phyloP scores from a whole-genome alignment of 1,140 invertebrate genomes.

The Lerema accius region DNA sequence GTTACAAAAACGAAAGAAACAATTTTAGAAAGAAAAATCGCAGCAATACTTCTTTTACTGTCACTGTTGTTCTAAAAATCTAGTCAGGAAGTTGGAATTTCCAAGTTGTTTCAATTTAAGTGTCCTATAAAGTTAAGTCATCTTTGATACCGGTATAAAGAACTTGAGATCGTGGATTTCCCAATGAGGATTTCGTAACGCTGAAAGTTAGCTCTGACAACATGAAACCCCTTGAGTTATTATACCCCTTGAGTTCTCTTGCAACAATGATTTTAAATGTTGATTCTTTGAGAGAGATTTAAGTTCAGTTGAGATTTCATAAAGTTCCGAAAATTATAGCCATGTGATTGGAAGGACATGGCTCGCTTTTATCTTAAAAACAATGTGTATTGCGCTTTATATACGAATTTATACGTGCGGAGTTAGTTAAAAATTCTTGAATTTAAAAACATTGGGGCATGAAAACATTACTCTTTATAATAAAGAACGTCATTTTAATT shows the following conservation, averaged over 20 bases:
- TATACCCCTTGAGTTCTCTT: not conserved
- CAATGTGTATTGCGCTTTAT: too few species aligned
- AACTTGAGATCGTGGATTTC: constrained; percentile 1
- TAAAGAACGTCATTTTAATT: too few species aligned
- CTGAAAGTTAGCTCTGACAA: constrained; percentile 5
- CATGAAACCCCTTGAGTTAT: not conserved
- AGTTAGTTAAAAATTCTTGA: too few species aligned
- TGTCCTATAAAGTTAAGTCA: constrained; percentile 26
- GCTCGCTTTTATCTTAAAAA: too few species aligned
- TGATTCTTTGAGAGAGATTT: not conserved
- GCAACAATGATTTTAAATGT: constrained; percentile 12
- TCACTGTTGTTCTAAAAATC: constrained; percentile 13
- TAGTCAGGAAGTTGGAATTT: constrained; percentile 12
- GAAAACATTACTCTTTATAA: too few species aligned
- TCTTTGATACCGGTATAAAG: constrained; percentile 24
- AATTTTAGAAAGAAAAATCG: too few species aligned
- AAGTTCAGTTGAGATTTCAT: too few species aligned
- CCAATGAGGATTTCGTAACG: constrained; percentile 9
- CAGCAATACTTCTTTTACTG: not conserved
- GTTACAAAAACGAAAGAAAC: not conserved
- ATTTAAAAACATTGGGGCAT: too few species aligned
- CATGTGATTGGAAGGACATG: too few species aligned
- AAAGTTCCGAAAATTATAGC: too few species aligned
- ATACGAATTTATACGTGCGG: too few species aligned
- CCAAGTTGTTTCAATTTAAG: constrained; percentile 24